phyloP scores from a whole-genome alignment of 2,888 invertebrate genomes.

The Prostheceraeus crozeri region DNA sequence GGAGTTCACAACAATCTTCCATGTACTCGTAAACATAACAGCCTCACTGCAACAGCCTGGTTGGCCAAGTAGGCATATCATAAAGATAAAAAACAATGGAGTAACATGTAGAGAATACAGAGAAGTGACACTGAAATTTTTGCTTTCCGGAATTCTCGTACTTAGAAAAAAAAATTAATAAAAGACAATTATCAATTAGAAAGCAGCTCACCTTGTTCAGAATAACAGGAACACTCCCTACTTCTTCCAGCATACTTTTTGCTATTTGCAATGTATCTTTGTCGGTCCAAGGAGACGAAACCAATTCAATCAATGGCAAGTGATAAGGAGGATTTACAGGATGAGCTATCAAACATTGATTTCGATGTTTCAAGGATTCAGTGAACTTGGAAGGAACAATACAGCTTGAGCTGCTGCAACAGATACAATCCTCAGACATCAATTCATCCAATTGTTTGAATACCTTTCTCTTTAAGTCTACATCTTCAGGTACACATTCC shows the following conservation, averaged over 20 bases:
- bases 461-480: conserved; percentile 75
- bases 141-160: no score
- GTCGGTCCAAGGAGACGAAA: conserved; percentile 86
- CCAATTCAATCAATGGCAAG: conserved; percentile 83
- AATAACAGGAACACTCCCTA: conserved; percentile 82
- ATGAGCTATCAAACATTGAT: conserved; percentile 64
- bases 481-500: conserved; percentile 84
- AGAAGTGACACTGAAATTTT: no score
- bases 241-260: conserved; percentile 70
- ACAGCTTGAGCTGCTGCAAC: conserved; percentile 87
- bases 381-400: conserved; percentile 80
- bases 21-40: no score
- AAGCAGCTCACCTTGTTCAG: no score
- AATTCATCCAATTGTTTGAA: conserved; percentile 68
- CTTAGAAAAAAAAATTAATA: no score
- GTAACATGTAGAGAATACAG: no score
- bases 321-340: conserved; percentile 96
- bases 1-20: no score
- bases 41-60: no score
- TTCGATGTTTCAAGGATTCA: conserved; percentile 68
- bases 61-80: no score
- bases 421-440: conserved; percentile 60
- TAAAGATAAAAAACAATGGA: no score
- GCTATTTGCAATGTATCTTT: conserved; percentile 69
- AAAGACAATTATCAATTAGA: no score